Percentiles rank a stretch among this genome's conserved stretches.
These are phyloP conservation scores for Sebastes nivosus DNA, from an alignment of 2,797 vertebrate species.

Conservation along the genomic window DNA sequence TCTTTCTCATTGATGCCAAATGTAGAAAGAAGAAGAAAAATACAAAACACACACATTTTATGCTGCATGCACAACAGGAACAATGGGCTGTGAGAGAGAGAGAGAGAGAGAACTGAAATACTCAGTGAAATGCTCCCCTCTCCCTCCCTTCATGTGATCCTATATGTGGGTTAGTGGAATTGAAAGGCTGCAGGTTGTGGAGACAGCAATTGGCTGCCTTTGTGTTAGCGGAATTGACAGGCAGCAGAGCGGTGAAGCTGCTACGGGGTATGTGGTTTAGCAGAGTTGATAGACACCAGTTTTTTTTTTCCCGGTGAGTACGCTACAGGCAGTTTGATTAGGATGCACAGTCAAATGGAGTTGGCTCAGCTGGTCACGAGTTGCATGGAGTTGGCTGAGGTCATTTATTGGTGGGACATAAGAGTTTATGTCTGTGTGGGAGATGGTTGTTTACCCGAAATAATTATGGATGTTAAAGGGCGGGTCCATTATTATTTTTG, in stretches of 20 bases:
- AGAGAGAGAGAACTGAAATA: background rate
- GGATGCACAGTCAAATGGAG: conserved; percentile 53
- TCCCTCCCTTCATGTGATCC: conserved; percentile 23
- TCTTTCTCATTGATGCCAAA: conserved; percentile 40
- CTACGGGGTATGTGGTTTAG: conserved; percentile 60
- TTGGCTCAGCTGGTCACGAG: conserved; percentile 37
- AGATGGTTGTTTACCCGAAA: conserved; percentile 15
- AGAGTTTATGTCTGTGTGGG: conserved; percentile 24
- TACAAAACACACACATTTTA: background rate
- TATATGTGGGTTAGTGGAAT: conserved; percentile 62
- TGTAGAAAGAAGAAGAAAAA: conserved; percentile 2
- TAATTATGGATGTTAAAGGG: conserved; percentile 13
- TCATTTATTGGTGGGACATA: conserved; percentile 6
- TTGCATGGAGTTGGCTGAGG: conserved; percentile 11
- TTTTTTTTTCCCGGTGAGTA: background rate
- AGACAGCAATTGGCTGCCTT: conserved; percentile 62
- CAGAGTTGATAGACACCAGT: conserved; percentile 51
- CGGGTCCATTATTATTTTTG: no score
- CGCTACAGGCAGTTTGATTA: conserved; percentile 50
- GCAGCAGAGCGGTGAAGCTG: conserved; percentile 65
- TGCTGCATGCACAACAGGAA: conserved; percentile 24
- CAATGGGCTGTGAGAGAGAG: conserved; percentile 14
- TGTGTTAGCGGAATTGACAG: conserved; percentile 73
- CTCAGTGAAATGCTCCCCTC: conserved; percentile 2
- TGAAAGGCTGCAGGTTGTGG: conserved; percentile 68